Conservation (phyloP, 2,113 vertebrate genomes). For the Pseudorectes ferrugineus region DNA sequence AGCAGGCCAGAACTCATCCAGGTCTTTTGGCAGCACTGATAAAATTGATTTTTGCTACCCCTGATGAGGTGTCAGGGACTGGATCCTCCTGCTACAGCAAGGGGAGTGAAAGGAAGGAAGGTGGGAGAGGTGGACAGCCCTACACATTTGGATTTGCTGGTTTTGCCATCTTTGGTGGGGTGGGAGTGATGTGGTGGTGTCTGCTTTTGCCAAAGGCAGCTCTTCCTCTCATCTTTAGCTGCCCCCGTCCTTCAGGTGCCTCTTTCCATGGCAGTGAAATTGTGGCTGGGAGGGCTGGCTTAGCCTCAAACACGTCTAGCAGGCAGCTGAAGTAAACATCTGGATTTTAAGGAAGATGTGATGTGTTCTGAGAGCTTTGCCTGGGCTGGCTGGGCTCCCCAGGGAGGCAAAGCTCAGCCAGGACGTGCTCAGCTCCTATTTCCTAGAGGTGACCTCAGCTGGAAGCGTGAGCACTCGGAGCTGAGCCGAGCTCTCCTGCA, state of each 20-base stretch:
- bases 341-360: not conserved
- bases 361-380: not conserved
- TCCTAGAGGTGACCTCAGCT: not conserved
- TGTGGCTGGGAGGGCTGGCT: not conserved
- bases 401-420: not conserved
- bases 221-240: not conserved
- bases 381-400: not conserved
- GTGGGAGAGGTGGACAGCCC: not conserved
- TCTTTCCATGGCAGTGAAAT: not conserved
- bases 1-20: not conserved
- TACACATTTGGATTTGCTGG: not conserved
- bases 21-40: not conserved
- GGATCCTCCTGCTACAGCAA: not conserved
- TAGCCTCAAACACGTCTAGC: not conserved
- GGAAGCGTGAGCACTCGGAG: rapidly evolving
- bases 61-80: not conserved
- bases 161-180: not conserved
- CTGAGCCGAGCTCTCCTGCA: not conserved
- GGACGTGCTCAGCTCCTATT: not conserved
- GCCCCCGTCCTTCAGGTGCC: not conserved
- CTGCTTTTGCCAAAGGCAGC: not conserved
- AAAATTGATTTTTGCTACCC: not conserved
- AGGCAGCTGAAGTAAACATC: not conserved
- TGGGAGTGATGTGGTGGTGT: not conserved
- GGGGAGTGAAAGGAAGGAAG: not conserved